Evolutionary conservation across 2,113 vertebrate genomes (phyloP).

Genomic region (Bathybates hornii): DNA sequence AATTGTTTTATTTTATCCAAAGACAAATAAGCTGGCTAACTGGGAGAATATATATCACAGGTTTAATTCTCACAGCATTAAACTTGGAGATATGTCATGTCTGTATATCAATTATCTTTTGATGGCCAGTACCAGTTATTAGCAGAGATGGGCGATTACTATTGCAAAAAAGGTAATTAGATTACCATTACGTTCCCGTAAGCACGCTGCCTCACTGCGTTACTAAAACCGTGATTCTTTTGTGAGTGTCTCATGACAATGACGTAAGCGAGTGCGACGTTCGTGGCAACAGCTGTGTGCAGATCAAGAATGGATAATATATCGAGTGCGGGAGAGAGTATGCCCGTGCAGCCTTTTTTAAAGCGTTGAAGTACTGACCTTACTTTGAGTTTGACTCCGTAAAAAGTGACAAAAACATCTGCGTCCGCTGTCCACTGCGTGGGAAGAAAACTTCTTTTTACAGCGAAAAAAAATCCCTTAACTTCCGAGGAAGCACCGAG

Average conservation of each 20-base stretch:
- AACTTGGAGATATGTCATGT: not conserved
- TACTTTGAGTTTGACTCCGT: too few relatives aligned
- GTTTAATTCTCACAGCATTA: not conserved
- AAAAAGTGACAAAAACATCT: too few relatives aligned
- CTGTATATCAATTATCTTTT: not conserved
- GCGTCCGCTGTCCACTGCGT: rapidly evolving
- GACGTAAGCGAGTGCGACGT: not conserved
- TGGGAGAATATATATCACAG: not conserved
- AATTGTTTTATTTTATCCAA: not conserved
- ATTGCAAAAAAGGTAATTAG: not conserved
- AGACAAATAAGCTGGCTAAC: not conserved
- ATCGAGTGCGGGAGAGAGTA: rapidly evolving
- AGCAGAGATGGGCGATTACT: not conserved
- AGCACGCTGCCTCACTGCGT: rapidly evolving
- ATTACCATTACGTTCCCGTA: not conserved
- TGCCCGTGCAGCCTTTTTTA: not conserved
- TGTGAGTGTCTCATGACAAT: not conserved
- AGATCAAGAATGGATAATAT: not conserved
- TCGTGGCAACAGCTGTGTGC: not conserved
- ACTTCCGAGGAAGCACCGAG: too few relatives aligned
- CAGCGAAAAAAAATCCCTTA: not conserved
- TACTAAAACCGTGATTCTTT: not conserved
- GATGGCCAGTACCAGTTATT: not conserved
- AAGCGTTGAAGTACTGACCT: not conserved
- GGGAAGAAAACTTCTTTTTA: not conserved